Evolutionary conservation across 2,888 invertebrate genomes (phyloP).

Genomic region (Nomada goodeniana): DNA sequence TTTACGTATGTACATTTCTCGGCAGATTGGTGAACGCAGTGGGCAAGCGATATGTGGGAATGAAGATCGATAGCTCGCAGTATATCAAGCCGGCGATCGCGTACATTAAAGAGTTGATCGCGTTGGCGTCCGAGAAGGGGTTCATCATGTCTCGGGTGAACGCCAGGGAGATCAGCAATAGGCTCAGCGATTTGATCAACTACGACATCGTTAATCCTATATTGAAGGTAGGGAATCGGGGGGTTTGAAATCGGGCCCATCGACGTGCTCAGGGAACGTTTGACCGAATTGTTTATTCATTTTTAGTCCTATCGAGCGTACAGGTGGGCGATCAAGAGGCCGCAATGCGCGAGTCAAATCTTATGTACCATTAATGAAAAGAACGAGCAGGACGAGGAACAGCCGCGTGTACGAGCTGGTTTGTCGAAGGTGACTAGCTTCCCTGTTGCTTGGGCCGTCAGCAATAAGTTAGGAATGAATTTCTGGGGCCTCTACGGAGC

Average conservation of each 20-base stretch:
- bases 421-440: constrained; percentile 91
- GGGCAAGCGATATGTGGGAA: constrained; percentile 89
- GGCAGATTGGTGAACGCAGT: constrained; percentile 88
- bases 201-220: constrained; percentile 93
- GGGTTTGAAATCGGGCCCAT: no score
- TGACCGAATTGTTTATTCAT: not conserved
- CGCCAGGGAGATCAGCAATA: constrained; percentile 90
- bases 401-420: constrained; percentile 87
- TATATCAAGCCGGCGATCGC: constrained; percentile 91
- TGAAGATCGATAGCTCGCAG: constrained; percentile 89
- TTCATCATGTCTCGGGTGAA: constrained; percentile 88
- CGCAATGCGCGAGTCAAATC: constrained; percentile 91
- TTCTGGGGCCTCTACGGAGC: constrained; percentile 93
- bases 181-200: constrained; percentile 92
- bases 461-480: constrained; percentile 89
- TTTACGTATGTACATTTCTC: not conserved
- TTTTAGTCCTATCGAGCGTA: constrained; percentile 91
- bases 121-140: constrained; percentile 89
- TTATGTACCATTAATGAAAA: constrained; percentile 91
- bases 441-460: constrained; percentile 91
- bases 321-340: constrained; percentile 89
- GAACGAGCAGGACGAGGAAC: constrained; percentile 86
- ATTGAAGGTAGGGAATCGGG: constrained; percentile 83
- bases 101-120: constrained; percentile 90
- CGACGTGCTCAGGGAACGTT: no score